Conservation (phyloP, 1,140 invertebrate species). For the Bathynomus jamesi region DNA sequence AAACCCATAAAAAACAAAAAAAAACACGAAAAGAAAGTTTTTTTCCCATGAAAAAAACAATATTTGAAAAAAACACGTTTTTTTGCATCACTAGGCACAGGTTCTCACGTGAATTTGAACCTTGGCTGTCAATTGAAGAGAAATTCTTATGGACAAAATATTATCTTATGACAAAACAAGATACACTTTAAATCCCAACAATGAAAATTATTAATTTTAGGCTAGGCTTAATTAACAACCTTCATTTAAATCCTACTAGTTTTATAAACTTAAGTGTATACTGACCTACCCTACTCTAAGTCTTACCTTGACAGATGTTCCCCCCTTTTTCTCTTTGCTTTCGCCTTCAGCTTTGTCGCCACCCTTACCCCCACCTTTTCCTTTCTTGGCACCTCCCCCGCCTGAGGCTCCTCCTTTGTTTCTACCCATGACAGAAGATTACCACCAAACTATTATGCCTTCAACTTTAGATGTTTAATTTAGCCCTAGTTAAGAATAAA, state of each 20-base stretch:
- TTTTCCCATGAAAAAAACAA: too few species aligned
- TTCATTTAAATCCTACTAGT: background rate
- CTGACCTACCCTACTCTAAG: background rate
- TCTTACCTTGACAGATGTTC: constrained; percentile 44
- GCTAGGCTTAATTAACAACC: background rate
- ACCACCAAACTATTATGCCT: too few species aligned
- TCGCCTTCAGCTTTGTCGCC: constrained; percentile 34
- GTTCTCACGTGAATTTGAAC: too few species aligned
- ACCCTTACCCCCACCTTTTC: constrained; percentile 11
- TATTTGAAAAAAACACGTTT: too few species aligned
- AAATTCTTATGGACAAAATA: too few species aligned
- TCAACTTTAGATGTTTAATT: too few species aligned
- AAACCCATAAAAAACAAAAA: too few species aligned
- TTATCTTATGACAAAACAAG: background rate
- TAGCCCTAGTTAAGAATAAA: too few species aligned
- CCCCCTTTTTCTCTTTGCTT: constrained; percentile 44
- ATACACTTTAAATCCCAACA: background rate
- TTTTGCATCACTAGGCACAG: too few species aligned
- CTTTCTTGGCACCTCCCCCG: constrained; percentile 10
- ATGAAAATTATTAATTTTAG: background rate
- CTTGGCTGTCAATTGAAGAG: too few species aligned
- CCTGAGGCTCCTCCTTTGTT: constrained; percentile 27
- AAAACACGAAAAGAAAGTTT: too few species aligned
- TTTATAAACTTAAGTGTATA: background rate
- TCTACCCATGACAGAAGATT: background rate